Evolutionary conservation across 1,140 invertebrate species (phyloP).

Genomic region (Marisa cornuarietis): DNA sequence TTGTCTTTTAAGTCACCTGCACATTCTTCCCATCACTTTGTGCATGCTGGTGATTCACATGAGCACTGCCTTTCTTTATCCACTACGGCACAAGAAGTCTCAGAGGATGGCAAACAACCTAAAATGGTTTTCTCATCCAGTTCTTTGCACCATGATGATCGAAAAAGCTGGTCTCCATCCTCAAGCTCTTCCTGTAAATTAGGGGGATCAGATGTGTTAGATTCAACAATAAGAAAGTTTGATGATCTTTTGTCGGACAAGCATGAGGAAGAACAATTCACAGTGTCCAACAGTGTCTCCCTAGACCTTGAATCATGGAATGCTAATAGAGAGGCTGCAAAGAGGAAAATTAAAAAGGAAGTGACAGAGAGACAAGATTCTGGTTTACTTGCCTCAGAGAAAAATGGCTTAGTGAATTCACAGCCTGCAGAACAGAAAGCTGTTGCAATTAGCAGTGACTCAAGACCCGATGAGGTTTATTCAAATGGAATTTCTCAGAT

Average conservation of each 20-base stretch:
- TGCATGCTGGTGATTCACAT: background rate
- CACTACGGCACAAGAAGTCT: background rate
- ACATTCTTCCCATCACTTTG: background rate
- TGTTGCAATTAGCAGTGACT: no score
- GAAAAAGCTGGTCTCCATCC: background rate
- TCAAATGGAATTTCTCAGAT: no score
- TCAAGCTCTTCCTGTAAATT: background rate
- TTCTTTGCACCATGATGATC: conserved; percentile 15
- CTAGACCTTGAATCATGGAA: conserved; percentile 16
- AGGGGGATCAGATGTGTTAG: background rate
- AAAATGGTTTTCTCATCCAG: conserved; percentile 5
- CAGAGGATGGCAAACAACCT: conserved; percentile 8
- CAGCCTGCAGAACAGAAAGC: no score
- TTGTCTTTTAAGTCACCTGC: conserved; percentile 7
- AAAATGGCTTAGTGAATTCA: background rate
- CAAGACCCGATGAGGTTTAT: no score
- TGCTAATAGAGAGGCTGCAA: conserved; percentile 10
- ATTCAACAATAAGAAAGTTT: conserved; percentile 29
- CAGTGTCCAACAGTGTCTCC: conserved; percentile 24
- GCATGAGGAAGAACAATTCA: conserved; percentile 15
- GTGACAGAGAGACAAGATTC: background rate
- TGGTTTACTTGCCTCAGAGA: background rate
- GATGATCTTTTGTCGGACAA: conserved; percentile 29
- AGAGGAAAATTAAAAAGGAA: conserved; percentile 6
- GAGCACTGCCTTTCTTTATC: conserved; percentile 2